Evolutionary conservation across 2,888 invertebrate species (phyloP).

Genomic region (Troilus luridus): DNA sequence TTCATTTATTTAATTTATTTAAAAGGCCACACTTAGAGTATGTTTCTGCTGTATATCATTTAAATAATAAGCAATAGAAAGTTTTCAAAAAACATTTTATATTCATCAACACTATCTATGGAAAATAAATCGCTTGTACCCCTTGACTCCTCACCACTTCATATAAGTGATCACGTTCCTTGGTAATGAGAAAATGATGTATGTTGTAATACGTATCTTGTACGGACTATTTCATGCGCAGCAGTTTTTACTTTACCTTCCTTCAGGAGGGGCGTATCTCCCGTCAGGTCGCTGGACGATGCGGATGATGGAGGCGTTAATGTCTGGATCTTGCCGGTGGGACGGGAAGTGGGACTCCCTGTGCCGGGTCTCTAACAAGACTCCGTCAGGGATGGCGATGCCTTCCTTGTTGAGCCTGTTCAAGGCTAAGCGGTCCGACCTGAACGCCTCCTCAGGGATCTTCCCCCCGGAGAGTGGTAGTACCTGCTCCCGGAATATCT

Average conservation of each 20-base stretch:
- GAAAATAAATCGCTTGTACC: no score
- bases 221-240: neutral
- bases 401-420: slow-evolving; percentile 77
- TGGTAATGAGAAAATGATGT: no score
- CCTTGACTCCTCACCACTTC: no score
- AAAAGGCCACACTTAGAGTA: no score
- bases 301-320: slow-evolving; percentile 65
- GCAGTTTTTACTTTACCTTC: slow-evolving; percentile 65
- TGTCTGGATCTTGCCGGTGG: slow-evolving; percentile 66
- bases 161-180: no score
- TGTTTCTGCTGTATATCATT: no score
- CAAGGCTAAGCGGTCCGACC: slow-evolving; percentile 74
- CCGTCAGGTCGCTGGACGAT: slow-evolving; percentile 71
- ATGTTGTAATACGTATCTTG: no score
- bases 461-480: slow-evolving; percentile 76
- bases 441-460: slow-evolving; percentile 77
- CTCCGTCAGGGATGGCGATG: slow-evolving; percentile 75
- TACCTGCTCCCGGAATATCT: slow-evolving; percentile 77
- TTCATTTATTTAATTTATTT: no score
- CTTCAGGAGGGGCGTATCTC: slow-evolving; percentile 72
- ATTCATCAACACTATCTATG: no score
- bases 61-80: no score
- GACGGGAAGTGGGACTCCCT: slow-evolving; percentile 68
- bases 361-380: slow-evolving; percentile 71
- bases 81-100: no score